Evolutionary conservation across 1,140 invertebrate species (phyloP).

Genomic region (Bombus terrestris): DNA sequence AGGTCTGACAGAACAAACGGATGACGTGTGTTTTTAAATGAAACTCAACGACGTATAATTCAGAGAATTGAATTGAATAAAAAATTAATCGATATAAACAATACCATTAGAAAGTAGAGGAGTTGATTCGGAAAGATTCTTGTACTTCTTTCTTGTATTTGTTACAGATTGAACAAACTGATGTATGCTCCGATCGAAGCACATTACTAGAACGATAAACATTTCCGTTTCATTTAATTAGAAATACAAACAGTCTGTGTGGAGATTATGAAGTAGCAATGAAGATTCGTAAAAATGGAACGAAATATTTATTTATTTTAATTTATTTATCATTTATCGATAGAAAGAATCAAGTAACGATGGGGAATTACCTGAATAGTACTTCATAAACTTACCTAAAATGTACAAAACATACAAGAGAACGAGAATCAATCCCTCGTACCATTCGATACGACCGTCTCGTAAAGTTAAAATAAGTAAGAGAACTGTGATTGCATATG

Average conservation of each 20-base stretch:
- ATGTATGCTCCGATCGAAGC: constrained; percentile 77
- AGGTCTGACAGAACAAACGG: constrained; percentile 34
- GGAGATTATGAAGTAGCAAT: not conserved
- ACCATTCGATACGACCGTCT: constrained; percentile 86
- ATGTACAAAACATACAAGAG: constrained; percentile 84
- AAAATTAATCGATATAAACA: not conserved
- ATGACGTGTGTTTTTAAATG: constrained; percentile 8
- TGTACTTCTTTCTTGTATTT: constrained; percentile 69
- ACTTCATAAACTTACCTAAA: constrained; percentile 73
- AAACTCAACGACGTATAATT: not conserved
- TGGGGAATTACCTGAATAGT: not conserved
- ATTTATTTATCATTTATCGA: not conserved
- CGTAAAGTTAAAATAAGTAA: constrained; percentile 85
- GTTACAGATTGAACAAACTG: constrained; percentile 67
- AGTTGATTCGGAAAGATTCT: constrained; percentile 74
- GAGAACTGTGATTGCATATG: constrained; percentile 86
- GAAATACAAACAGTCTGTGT: not conserved
- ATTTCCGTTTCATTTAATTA: not conserved
- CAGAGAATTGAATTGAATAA: not conserved
- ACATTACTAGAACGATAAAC: constrained; percentile 77
- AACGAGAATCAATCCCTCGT: constrained; percentile 84
- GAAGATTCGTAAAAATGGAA: not conserved
- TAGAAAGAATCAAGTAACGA: not conserved
- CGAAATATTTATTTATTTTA: not conserved
- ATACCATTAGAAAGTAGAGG: constrained; percentile 74